A percentile compares a stretch with the other conserved stretches of the same genome.
Evolutionary conservation across 2,797 vertebrate species (phyloP).

Genomic region (Xyrichtys novacula): DNA sequence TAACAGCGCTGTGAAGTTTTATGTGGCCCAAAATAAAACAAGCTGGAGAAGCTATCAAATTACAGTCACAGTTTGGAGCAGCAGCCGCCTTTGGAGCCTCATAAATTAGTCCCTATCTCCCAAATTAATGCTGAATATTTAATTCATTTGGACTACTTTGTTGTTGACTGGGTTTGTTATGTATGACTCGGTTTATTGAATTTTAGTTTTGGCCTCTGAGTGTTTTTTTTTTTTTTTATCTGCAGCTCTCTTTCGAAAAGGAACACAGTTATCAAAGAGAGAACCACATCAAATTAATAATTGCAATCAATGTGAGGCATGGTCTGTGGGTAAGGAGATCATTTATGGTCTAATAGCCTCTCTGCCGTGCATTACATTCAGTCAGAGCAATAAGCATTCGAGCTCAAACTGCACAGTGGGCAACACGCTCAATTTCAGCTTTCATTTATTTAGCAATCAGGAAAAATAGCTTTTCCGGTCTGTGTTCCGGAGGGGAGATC

Average conservation of each 20-base stretch:
- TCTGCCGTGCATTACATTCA: conserved; percentile 34
- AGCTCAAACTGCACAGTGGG: conserved; percentile 43
- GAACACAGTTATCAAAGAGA: conserved; percentile 28
- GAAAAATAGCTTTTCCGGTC: conserved; percentile 66
- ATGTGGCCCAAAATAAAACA: conserved; percentile 41
- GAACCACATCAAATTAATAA: conserved; percentile 36
- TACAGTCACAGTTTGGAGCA: conserved; percentile 24
- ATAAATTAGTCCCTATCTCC: conserved; percentile 34
- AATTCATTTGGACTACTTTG: conserved; percentile 50
- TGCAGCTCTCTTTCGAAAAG: conserved; percentile 5
- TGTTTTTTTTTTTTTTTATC: background rate
- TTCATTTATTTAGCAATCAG: conserved; percentile 69
- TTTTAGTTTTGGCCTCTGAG: conserved; percentile 9
- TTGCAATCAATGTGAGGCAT: conserved; percentile 48
- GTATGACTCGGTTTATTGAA: conserved; percentile 27
- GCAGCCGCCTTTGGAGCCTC: conserved; percentile 25
- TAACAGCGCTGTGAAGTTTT: conserved; percentile 21
- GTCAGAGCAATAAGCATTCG: conserved; percentile 24
- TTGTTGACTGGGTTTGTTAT: conserved; percentile 29
- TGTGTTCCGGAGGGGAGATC: conserved; percentile 50
- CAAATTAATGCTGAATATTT: conserved; percentile 41
- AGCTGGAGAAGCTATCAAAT: conserved; percentile 22
- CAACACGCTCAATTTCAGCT: conserved; percentile 63
- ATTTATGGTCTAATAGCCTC: conserved; percentile 55
- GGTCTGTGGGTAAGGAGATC: conserved; percentile 36